Evolutionary conservation across 2,888 invertebrate species (phyloP).

Genomic region (Rhamphomyia laevipes): DNA sequence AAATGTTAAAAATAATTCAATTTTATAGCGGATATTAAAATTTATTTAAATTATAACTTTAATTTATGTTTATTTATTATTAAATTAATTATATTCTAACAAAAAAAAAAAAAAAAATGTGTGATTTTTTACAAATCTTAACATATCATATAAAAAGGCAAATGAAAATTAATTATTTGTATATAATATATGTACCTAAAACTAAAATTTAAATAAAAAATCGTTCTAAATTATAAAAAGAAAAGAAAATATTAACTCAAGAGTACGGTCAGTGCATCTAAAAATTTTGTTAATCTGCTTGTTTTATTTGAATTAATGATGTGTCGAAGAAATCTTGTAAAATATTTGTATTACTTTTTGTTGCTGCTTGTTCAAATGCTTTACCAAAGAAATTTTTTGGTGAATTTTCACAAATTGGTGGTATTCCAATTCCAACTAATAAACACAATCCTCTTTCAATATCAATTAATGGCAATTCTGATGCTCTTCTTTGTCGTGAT

Average conservation of each 20-base stretch:
- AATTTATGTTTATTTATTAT: too few relatives aligned
- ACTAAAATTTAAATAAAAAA: too few relatives aligned
- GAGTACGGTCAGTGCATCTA: conserved; percentile 73
- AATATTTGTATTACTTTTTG: conserved; percentile 54
- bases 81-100: too few relatives aligned
- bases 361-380: conserved; percentile 83
- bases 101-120: too few relatives aligned
- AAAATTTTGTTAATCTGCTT: conserved; percentile 70
- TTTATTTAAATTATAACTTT: too few relatives aligned
- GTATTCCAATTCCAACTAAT: conserved; percentile 62
- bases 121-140: too few relatives aligned
- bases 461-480: conserved; percentile 54
- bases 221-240: too few relatives aligned
- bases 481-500: conserved; percentile 49
- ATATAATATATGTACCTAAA: too few relatives aligned
- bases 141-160: too few relatives aligned
- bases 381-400: conserved; percentile 76
- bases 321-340: conserved; percentile 70
- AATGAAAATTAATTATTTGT: too few relatives aligned
- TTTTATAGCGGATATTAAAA: too few relatives aligned
- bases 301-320: conserved; percentile 66
- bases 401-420: conserved; percentile 62
- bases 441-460: conserved; percentile 46
- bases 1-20: too few relatives aligned
- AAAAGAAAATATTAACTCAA: conserved; percentile 36